Evolutionary conservation across 1,140 invertebrate genomes (phyloP).

Genomic region (Drosophila bipectinata): DNA sequence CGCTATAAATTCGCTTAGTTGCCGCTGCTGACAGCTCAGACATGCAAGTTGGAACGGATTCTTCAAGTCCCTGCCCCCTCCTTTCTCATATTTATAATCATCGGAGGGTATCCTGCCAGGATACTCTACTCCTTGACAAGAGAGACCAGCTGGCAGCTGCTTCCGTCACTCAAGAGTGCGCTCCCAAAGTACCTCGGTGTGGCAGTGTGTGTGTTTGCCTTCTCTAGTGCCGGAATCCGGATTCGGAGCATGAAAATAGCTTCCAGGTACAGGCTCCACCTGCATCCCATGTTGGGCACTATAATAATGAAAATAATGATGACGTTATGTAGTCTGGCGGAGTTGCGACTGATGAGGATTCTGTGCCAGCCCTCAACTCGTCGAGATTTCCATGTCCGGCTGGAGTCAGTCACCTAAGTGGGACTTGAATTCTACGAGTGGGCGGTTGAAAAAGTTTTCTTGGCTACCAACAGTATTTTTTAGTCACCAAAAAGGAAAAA

Average conservation of each 20-base stretch:
- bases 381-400: constrained; percentile 30
- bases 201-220: constrained; percentile 22
- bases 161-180: constrained; percentile 50
- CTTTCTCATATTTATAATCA: constrained; percentile 35
- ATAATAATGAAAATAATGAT: constrained; percentile 17
- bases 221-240: background rate
- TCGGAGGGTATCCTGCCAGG: constrained; percentile 9
- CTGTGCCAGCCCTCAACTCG: constrained; percentile 9
- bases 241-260: constrained; percentile 41
- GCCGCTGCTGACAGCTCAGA: constrained; percentile 44
- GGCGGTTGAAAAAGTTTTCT: background rate
- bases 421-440: background rate
- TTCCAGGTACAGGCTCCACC: constrained; percentile 35
- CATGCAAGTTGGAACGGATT: constrained; percentile 21
- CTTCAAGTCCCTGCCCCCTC: background rate
- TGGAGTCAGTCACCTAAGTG: constrained; percentile 25
- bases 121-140: constrained; percentile 11
- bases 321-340: constrained; percentile 13
- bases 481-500: too few relatives aligned
- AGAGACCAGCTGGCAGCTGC: constrained; percentile 47
- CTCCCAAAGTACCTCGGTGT: background rate
- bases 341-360: constrained; percentile 35
- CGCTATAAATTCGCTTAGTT: constrained; percentile 37
- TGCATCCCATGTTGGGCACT: constrained; percentile 11
- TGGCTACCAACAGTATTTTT: too few relatives aligned